These are phyloP conservation scores for Clanis bilineata DNA, from an alignment of 2,888 invertebrate species.

Conservation along the genomic window DNA sequence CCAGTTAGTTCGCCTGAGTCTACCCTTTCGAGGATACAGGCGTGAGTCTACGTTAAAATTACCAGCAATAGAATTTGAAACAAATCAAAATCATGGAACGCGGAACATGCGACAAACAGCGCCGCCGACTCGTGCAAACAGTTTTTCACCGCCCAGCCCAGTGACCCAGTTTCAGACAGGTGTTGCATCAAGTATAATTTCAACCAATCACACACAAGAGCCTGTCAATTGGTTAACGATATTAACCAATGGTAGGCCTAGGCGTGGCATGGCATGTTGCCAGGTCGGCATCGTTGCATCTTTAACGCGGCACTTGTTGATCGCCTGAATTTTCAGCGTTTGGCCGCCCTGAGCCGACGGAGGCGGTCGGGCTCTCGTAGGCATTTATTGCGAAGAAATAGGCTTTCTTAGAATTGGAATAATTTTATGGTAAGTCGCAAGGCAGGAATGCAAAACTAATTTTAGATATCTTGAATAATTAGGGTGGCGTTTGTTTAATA, in stretches of 20 bases:
- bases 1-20: no score
- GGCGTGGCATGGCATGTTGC: conserved; percentile 80
- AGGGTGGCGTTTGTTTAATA: no score
- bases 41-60: no score
- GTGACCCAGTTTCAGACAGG: conserved; percentile 64
- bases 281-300: conserved; percentile 59
- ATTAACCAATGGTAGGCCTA: conserved; percentile 79
- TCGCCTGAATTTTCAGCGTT: conserved; percentile 36
- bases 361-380: conserved; percentile 18
- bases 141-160: conserved; percentile 43
- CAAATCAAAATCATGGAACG: no score
- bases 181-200: conserved; percentile 56
- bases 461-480: background rate
- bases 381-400: conserved; percentile 19
- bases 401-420: background rate
- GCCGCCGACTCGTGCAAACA: conserved; percentile 19
- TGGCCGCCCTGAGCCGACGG: conserved; percentile 31
- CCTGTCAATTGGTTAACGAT: conserved; percentile 80
- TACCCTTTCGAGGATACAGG: no score
- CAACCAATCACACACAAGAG: conserved; percentile 70
- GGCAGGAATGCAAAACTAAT: background rate
- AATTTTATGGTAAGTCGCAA: no score
- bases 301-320: conserved; percentile 72
- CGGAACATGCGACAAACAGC: background rate
- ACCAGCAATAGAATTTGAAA: no score